Evolutionary conservation across 2,113 vertebrate species (phyloP).

Genomic region (Eptesicus fuscus): DNA sequence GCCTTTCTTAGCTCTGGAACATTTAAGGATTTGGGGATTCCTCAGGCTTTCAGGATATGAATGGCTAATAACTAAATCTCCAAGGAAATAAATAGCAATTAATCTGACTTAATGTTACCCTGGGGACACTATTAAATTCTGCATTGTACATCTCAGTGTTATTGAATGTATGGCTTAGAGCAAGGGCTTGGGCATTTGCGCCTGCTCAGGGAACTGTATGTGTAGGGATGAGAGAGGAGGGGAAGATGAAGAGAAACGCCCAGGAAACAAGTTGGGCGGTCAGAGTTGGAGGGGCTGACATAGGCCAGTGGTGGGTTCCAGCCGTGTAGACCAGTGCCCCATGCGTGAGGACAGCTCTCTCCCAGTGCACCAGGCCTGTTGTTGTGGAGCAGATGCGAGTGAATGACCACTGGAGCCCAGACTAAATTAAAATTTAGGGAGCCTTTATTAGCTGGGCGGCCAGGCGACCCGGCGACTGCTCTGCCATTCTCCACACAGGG

Average conservation of each 20-base stretch:
- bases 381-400: too few species aligned
- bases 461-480: too few species aligned
- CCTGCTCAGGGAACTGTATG: not conserved
- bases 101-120: not conserved
- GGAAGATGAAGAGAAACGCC: not conserved
- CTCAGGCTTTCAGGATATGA: not conserved
- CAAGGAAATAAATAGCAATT: conserved; percentile 31
- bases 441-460: too few species aligned
- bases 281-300: not conserved
- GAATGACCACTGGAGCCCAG: too few species aligned
- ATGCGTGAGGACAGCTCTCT: fast-evolving
- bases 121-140: not conserved
- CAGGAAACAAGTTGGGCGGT: not conserved
- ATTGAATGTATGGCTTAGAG: not conserved
- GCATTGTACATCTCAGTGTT: not conserved
- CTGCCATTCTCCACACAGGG: too few species aligned
- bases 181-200: not conserved
- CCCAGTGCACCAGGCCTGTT: not conserved
- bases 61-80: not conserved
- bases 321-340: too few species aligned
- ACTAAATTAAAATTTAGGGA: too few species aligned
- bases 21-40: not conserved
- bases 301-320: not conserved
- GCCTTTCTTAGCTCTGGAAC: not conserved
- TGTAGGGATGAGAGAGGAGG: not conserved